Evolutionary conservation across 1,140 invertebrate species (phyloP).

Genomic region (Ylistrum balloti): DNA sequence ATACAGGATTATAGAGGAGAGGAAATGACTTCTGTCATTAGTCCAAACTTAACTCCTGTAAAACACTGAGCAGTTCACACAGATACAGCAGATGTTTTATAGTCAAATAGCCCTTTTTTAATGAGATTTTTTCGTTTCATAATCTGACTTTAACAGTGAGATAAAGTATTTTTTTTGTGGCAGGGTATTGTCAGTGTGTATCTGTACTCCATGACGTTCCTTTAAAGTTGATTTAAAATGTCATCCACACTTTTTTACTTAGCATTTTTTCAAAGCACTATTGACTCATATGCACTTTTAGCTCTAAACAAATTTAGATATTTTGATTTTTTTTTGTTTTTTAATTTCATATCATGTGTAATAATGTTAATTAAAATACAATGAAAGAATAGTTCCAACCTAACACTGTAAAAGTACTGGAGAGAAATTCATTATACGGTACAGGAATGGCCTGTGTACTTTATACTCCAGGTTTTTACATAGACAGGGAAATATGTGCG

Average conservation of each 20-base stretch:
- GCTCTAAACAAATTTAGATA: no score
- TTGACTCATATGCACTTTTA: no score
- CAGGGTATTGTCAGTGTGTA: neutral
- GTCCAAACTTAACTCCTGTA: neutral
- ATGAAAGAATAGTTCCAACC: no score
- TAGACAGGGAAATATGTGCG: neutral
- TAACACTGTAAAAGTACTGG: no score
- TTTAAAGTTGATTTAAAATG: neutral
- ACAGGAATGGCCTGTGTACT: neutral
- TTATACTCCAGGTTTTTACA: neutral
- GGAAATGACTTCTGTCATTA: slow-evolving; percentile 19
- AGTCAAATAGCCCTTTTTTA: slow-evolving; percentile 13
- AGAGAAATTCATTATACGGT: neutral
- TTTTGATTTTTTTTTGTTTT: no score
- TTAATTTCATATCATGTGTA: no score
- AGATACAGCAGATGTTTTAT: neutral
- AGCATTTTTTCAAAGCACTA: no score
- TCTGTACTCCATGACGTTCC: neutral
- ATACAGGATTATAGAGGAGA: neutral
- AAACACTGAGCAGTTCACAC: neutral
- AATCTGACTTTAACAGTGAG: neutral
- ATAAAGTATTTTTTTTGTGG: neutral
- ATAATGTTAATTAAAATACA: no score
- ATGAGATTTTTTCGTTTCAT: slow-evolving; percentile 15
- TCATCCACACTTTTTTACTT: no score